Evolutionary conservation across 92 coral and sea anemone genomes (phyloP).

Genomic region (Metridium senile): DNA sequence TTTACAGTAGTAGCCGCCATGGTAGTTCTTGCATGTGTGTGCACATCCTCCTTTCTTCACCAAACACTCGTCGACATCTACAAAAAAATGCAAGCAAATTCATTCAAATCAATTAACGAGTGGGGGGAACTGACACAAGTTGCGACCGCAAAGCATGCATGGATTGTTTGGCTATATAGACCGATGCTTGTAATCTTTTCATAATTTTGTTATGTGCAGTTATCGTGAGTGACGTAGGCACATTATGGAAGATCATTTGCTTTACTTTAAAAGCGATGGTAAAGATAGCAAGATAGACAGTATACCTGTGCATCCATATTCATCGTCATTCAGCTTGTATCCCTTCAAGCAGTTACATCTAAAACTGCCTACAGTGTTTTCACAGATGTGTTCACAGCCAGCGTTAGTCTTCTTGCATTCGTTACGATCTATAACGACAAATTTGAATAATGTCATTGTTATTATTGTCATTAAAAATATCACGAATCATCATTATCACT

Average conservation of each 20-base stretch:
- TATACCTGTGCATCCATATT: slow-evolving; percentile 81
- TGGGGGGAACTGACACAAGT: too few species aligned
- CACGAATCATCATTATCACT: too few species aligned
- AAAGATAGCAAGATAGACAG: too few species aligned
- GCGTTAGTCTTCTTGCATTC: slow-evolving; percentile 84
- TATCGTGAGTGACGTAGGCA: too few species aligned
- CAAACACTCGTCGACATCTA: slow-evolving; percentile 90
- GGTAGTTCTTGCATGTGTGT: slow-evolving; percentile 73
- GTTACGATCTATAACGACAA: slow-evolving; percentile 70
- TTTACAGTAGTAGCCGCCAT: slow-evolving; percentile 86
- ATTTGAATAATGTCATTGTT: too few species aligned
- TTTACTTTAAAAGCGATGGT: too few species aligned
- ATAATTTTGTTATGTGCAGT: too few species aligned
- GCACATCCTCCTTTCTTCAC: slow-evolving; percentile 76
- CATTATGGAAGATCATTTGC: too few species aligned
- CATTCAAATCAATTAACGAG: not conserved
- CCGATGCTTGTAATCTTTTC: too few species aligned
- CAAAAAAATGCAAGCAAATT: not conserved
- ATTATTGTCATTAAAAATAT: too few species aligned
- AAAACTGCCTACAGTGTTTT: slow-evolving; percentile 82
- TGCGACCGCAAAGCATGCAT: too few species aligned
- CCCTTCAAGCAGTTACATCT: slow-evolving; percentile 85
- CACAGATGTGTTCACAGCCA: slow-evolving; percentile 87
- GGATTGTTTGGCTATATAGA: too few species aligned
- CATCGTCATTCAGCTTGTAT: slow-evolving; percentile 57